Evolutionary conservation across 2,888 invertebrate species (phyloP).

Genomic region (Cheilosia vulpina): DNA sequence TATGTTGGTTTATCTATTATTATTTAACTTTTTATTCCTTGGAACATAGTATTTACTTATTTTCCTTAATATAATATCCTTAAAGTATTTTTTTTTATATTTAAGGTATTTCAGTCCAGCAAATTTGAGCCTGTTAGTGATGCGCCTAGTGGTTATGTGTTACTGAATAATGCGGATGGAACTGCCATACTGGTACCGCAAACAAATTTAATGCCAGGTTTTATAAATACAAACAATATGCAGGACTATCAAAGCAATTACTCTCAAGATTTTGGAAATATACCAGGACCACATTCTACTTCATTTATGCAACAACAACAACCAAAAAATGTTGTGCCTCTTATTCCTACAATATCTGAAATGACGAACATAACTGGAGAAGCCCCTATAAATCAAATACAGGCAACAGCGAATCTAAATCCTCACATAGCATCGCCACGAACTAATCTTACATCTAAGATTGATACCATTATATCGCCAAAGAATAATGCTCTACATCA

Average conservation of each 20-base stretch:
- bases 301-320: slow-evolving; percentile 27
- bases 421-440: neutral
- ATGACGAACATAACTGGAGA: slow-evolving; percentile 8
- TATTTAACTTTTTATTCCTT: neutral
- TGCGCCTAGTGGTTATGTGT: slow-evolving; percentile 89
- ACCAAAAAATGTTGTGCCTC: slow-evolving; percentile 20
- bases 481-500: neutral
- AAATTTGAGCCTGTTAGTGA: slow-evolving; percentile 93
- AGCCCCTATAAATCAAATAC: slow-evolving; percentile 5
- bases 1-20: too few relatives aligned
- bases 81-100: slow-evolving; percentile 78
- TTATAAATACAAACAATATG: slow-evolving; percentile 24
- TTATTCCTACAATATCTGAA: slow-evolving; percentile 35
- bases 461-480: neutral
- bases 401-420: slow-evolving; percentile 10
- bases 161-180: slow-evolving; percentile 86
- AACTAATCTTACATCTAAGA: neutral
- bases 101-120: slow-evolving; percentile 90
- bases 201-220: slow-evolving; percentile 80
- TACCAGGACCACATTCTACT: slow-evolving; percentile 6
- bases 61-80: neutral
- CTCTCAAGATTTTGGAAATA: slow-evolving; percentile 25
- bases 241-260: slow-evolving; percentile 31
- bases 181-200: slow-evolving; percentile 74
- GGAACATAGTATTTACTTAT: neutral